phyloP scores from a whole-genome alignment of 2,888 invertebrate species.

The Graphium colonna region DNA sequence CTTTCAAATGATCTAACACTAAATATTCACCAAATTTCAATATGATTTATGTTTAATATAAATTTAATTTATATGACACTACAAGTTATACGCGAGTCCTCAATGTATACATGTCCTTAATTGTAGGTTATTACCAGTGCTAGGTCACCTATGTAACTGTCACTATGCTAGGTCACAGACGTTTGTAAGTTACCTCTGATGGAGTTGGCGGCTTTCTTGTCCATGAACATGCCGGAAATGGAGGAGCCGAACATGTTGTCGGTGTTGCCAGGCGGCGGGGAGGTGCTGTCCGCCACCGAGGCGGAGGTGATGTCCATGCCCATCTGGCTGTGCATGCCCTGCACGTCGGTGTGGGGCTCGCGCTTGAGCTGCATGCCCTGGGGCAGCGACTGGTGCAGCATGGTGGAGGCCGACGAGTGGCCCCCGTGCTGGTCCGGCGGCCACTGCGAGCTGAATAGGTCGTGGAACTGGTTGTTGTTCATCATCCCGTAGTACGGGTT shows the following conservation, averaged over 20 bases:
- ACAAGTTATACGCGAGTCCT: too few species aligned
- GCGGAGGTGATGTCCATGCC: constrained; percentile 57
- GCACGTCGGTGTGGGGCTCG: constrained; percentile 60
- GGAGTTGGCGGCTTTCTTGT: constrained; percentile 82
- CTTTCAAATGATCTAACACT: too few species aligned
- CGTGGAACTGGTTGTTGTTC: constrained; percentile 73
- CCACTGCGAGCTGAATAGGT: constrained; percentile 75
- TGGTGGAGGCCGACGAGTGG: constrained; percentile 68
- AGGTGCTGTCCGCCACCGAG: constrained; percentile 80
- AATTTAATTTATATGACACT: too few species aligned
- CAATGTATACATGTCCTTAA: too few species aligned
- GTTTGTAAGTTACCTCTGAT: constrained; percentile 86
- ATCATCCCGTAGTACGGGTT: constrained; percentile 42
- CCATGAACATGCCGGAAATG: constrained; percentile 74
- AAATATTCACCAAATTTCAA: too few species aligned
- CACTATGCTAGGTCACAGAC: too few species aligned
- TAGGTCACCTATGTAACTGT: too few species aligned
- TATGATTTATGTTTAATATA: too few species aligned
- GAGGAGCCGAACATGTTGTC: constrained; percentile 71
- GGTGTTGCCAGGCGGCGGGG: constrained; percentile 75
- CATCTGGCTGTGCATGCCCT: constrained; percentile 62
- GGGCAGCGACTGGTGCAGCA: constrained; percentile 63
- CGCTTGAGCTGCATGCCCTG: constrained; percentile 62
- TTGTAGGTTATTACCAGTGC: too few species aligned
- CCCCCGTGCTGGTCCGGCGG: constrained; percentile 75